Conservation (phyloP, 2,888 invertebrate species). For the Selenia dentaria region DNA sequence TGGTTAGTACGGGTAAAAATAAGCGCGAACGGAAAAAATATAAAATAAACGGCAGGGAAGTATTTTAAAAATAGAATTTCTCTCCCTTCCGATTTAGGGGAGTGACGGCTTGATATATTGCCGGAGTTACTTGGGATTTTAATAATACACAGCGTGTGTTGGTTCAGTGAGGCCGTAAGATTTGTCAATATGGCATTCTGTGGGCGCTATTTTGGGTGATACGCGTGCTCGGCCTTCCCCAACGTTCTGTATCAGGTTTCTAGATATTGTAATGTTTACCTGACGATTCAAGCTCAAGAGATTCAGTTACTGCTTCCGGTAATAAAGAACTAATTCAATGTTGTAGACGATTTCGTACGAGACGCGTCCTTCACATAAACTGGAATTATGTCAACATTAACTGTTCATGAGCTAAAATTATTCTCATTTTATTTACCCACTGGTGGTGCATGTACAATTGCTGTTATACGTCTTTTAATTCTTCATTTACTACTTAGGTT, state of each 20-base stretch:
- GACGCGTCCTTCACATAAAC: not conserved
- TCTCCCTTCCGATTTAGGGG: slow-evolving; percentile 71
- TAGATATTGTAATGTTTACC: slow-evolving; percentile 68
- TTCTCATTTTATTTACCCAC: no score
- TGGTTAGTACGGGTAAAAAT: slow-evolving; percentile 68
- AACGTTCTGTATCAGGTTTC: slow-evolving; percentile 59
- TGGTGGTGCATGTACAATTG: no score
- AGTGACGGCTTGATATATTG: slow-evolving; percentile 79
- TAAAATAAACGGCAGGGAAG: slow-evolving; percentile 79
- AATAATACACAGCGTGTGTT: slow-evolving; percentile 81
- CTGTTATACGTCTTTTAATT: no score
- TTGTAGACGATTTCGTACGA: not conserved
- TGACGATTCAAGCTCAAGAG: slow-evolving; percentile 40
- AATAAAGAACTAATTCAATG: not conserved
- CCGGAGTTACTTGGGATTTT: slow-evolving; percentile 80
- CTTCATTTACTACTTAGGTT: no score
- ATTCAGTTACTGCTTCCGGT: slow-evolving; percentile 30
- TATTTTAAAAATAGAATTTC: slow-evolving; percentile 78
- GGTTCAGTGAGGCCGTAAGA: slow-evolving; percentile 79
- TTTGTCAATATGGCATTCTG: slow-evolving; percentile 81
- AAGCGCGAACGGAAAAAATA: slow-evolving; percentile 73
- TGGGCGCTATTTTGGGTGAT: slow-evolving; percentile 76
- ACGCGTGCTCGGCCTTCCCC: slow-evolving; percentile 63
- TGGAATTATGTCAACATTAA: no score
- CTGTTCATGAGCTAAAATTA: no score